phyloP scores from a whole-genome alignment of 2,888 invertebrate species.

The Crematogaster levior region DNA sequence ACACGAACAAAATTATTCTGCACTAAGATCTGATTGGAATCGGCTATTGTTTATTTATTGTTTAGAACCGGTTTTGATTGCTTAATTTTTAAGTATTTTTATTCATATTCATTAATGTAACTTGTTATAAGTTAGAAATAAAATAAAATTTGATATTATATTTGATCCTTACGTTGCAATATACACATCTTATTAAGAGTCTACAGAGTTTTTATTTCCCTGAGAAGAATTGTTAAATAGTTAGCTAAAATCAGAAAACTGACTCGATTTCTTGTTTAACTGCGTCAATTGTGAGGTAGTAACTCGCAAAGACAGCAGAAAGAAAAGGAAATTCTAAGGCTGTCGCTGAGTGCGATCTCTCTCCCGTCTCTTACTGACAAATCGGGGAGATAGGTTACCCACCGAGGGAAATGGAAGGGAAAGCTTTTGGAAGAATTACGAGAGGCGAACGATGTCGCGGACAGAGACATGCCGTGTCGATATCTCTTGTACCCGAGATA shows the following conservation, averaged over 20 bases:
- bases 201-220: background rate
- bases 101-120: background rate
- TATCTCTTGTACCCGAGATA: constrained; percentile 77
- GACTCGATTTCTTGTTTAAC: constrained; percentile 33
- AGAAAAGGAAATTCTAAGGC: constrained; percentile 53
- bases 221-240: background rate
- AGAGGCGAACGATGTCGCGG: constrained; percentile 78
- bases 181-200: background rate
- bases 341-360: constrained; percentile 53
- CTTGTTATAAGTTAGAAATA: background rate
- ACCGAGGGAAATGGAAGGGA: constrained; percentile 75
- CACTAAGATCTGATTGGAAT: too few relatives aligned
- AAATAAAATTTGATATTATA: background rate
- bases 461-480: constrained; percentile 76
- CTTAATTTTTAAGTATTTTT: too few relatives aligned
- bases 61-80: too few relatives aligned
- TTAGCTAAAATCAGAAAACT: constrained; percentile 7
- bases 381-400: constrained; percentile 78
- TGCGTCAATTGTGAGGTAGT: constrained; percentile 22
- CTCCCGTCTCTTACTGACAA: constrained; percentile 75
- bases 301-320: constrained; percentile 29
- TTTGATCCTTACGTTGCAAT: background rate
- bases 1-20: too few relatives aligned
- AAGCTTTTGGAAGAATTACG: constrained; percentile 79
- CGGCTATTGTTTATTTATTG: too few relatives aligned